Evolutionary conservation across 2,888 invertebrate genomes (phyloP), one percentile per base, ranked within the genome.

Genomic region (Himalopsyche kuldschensis): DNA sequence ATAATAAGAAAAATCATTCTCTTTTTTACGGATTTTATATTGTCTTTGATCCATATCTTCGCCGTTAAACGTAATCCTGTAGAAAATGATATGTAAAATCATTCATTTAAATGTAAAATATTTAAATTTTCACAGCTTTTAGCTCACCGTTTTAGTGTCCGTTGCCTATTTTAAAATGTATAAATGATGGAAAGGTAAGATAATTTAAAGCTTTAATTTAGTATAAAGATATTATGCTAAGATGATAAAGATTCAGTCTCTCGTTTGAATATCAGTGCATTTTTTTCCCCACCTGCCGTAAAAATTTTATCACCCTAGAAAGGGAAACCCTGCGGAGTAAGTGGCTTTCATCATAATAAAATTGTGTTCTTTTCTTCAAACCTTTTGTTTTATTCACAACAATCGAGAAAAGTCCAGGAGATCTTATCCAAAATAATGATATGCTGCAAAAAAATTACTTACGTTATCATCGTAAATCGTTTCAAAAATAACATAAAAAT

Each of bases 261-360:
- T 55, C 55, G 24, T 55, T 55, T 55, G 55, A 15, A 55, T 55
- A 55, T 55, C 55, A 55, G 55, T 55, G 55, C 55, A 55, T 55
- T 55, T 55, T 55, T 55, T 55, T 47, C 78, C 47, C 47, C 47
- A n/a, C 30, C 47, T 46, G 48, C 47, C 78, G 78, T 78, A 78
- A 78, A 78, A 78, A 47, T 31, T 80, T 80, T 80, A 80, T 80
- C 55, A 32, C 80, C 35, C 31, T 31, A 48, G 3, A 41, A 24
- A 63, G 55, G n/a, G n/a, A 32, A 30, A 4, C 35, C 35, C 35
- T 35, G 69, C 2, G 46, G 41, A 80, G 47, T 80, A 75, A 80
- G 80, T 80, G 32, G 30, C 30, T 31, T 47, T 80, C 80, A 75
- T 41, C 75, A 41, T 75, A 80, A 80, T 80, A 80, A 80, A 80